A percentile compares a stretch with the other conserved stretches of the same genome.
Conservation (phyloP, 2,888 invertebrate genomes). For the Dusona sp. region DNA sequence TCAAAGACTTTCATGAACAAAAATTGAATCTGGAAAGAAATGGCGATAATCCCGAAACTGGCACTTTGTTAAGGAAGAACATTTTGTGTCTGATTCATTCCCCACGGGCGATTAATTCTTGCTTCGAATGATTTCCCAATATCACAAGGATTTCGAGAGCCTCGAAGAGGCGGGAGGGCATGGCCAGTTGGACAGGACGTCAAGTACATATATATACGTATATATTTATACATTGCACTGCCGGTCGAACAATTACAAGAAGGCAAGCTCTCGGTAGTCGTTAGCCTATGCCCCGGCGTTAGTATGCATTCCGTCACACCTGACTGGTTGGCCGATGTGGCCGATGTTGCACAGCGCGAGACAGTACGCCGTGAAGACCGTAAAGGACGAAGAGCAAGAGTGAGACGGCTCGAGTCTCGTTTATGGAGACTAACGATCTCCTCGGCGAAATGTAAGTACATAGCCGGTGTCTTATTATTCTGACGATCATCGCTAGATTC, state of each 20-base stretch:
- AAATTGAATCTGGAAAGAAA: background rate
- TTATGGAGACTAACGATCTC: conserved; percentile 64
- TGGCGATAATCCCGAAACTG: background rate
- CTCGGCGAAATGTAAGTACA: conserved; percentile 67
- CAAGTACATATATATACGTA: conserved; percentile 29
- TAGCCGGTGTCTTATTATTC: conserved; percentile 66
- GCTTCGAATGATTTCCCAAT: conserved; percentile 53
- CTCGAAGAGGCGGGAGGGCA: conserved; percentile 43
- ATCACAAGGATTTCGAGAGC: conserved; percentile 57
- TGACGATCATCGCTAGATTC: conserved; percentile 64
- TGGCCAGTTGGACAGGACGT: conserved; percentile 52
- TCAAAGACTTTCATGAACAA: too few species aligned
- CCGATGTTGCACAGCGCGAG: conserved; percentile 60
- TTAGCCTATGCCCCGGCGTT: conserved; percentile 82
- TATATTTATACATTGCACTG: conserved; percentile 54
- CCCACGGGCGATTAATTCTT: conserved; percentile 28
- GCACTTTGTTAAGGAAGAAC: background rate
- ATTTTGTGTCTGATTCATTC: background rate
- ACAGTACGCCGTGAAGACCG: conserved; percentile 31
- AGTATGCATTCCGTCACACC: conserved; percentile 83
- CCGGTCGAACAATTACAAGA: conserved; percentile 81
- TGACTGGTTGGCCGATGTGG: conserved; percentile 76
- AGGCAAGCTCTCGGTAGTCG: conserved; percentile 79
- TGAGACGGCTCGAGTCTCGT: conserved; percentile 55
- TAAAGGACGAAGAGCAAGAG: conserved; percentile 4